These are phyloP conservation scores for Agraylea sexmaculata DNA, from an alignment of 1,140 invertebrate genomes.

Conservation along the genomic window DNA sequence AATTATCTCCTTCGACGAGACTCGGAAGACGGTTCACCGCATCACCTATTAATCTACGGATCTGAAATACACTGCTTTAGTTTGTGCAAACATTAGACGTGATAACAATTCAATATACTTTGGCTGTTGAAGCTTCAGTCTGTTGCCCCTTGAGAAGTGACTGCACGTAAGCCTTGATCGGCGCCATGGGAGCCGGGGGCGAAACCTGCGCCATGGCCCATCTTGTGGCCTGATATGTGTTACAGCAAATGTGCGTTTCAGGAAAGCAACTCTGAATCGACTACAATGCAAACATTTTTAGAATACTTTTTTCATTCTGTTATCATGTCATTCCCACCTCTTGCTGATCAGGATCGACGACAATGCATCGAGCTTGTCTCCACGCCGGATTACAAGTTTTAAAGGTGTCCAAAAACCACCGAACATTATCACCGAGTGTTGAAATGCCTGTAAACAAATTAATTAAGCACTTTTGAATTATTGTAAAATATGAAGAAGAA, in stretches of 20 bases:
- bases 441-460: conserved; percentile 36
- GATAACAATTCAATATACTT: background rate
- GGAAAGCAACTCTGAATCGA: conserved; percentile 25
- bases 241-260: conserved; percentile 32
- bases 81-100: background rate
- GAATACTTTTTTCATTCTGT: background rate
- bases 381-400: conserved; percentile 40
- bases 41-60: conserved; percentile 11
- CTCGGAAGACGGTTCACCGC: conserved; percentile 19
- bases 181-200: conserved; percentile 12
- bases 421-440: conserved; percentile 33
- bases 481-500: too few species aligned
- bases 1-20: conserved; percentile 33
- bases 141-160: conserved; percentile 17
- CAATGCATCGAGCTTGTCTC: conserved; percentile 36
- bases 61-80: conserved; percentile 9
- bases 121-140: conserved; percentile 10
- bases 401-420: conserved; percentile 37
- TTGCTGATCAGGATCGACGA: conserved; percentile 32
- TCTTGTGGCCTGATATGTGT: conserved; percentile 33
- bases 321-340: conserved; percentile 25
- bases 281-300: conserved; percentile 9
- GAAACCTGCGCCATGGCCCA: conserved; percentile 22
- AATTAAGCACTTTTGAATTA: too few species aligned
- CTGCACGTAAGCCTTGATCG: conserved; percentile 13